Evolutionary conservation across 2,113 vertebrate genomes (phyloP).

Genomic region (Hypocryptadius cinnamomeus): DNA sequence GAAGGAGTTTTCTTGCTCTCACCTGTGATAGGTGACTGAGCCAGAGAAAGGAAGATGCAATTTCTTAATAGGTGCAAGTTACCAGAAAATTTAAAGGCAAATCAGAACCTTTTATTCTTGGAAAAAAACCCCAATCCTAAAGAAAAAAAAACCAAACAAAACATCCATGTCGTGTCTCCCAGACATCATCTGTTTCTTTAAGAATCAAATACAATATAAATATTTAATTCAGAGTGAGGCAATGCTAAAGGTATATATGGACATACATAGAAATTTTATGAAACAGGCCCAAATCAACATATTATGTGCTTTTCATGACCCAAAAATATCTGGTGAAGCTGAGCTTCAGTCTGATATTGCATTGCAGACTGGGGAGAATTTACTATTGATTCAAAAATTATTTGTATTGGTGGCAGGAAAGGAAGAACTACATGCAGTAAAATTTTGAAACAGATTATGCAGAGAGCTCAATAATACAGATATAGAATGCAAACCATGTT

Average conservation of each 20-base stretch:
- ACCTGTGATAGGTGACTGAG: background rate
- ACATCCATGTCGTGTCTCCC: background rate
- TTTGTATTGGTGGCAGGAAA: background rate
- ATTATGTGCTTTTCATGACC: background rate
- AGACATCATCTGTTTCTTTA: background rate
- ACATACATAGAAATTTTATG: background rate
- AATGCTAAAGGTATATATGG: background rate
- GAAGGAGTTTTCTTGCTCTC: background rate
- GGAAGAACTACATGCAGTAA: background rate
- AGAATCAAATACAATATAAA: background rate
- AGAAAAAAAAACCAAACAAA: background rate
- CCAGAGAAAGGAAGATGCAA: background rate
- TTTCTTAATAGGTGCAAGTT: background rate
- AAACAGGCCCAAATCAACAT: background rate
- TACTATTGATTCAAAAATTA: background rate
- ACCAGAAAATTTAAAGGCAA: background rate
- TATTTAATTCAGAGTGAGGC: background rate
- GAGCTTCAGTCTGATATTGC: background rate
- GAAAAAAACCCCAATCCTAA: rapidly evolving
- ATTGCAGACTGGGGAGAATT: background rate
- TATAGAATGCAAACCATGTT: background rate
- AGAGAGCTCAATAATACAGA: background rate
- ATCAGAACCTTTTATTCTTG: background rate
- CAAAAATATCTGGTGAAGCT: background rate
- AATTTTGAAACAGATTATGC: background rate